These are phyloP conservation scores for Mohoua ochrocephala DNA, from an alignment of 2,113 vertebrate genomes.

Conservation along the genomic window DNA sequence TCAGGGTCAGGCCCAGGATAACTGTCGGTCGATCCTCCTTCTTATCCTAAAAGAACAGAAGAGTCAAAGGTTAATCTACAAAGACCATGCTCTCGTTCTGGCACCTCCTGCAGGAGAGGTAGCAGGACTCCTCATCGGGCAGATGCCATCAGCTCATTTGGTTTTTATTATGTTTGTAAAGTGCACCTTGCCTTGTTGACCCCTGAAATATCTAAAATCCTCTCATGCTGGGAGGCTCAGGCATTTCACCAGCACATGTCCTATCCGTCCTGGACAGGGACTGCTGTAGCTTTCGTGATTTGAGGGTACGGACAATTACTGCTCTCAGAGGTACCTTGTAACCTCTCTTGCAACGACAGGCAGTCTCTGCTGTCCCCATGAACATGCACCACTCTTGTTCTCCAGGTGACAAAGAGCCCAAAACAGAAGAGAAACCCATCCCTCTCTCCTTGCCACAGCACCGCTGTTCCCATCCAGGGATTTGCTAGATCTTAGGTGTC, in stretches of 20 bases:
- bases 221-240: neutral
- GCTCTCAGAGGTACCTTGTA: neutral
- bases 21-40: constrained; percentile 81
- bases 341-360: accelerated
- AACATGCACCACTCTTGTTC: neutral
- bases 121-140: neutral
- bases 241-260: neutral
- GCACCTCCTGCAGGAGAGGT: constrained; percentile 29
- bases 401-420: neutral
- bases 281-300: neutral
- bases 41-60: constrained; percentile 79
- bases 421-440: neutral
- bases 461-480: neutral
- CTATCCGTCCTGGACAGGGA: neutral
- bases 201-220: neutral
- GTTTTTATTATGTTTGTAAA: constrained; percentile 38
- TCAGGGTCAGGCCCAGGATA: constrained; percentile 85
- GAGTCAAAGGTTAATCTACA: constrained; percentile 56
- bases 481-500: neutral
- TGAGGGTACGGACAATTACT: neutral
- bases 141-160: constrained; percentile 5
- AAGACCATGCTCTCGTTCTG: neutral
- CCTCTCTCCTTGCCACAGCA: neutral
- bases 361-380: neutral
- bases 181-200: constrained; percentile 27